Conservation (phyloP, 1,140 invertebrate species). For the Apis mellifera region Amel_HAv3.1 CM009940.2:805001-805500, state of each 20-base stretch:
- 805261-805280: conserved; percentile 49
- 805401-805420: too few species aligned
- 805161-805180: conserved; percentile 14
- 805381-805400: too few species aligned
- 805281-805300: not conserved
- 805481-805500: too few species aligned
- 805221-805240: not conserved
- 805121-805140: conserved; percentile 50
- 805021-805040: conserved; percentile 33
- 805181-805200: conserved; percentile 51
- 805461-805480: not conserved
- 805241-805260: conserved; percentile 20
- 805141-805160: conserved; percentile 62
- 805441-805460: not conserved
- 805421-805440: not conserved
- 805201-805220: conserved; percentile 51
- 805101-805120: conserved; percentile 18
- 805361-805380: too few species aligned
- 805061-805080: conserved; percentile 63
- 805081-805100: conserved; percentile 65
- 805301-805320: too few species aligned
- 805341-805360: too few species aligned
- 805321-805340: too few species aligned
- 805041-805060: conserved; percentile 65
- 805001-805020: conserved; percentile 67